Base-by-base conservation (phyloP, 2,888 invertebrate genomes). In the Drosophila koepferae region DNA sequence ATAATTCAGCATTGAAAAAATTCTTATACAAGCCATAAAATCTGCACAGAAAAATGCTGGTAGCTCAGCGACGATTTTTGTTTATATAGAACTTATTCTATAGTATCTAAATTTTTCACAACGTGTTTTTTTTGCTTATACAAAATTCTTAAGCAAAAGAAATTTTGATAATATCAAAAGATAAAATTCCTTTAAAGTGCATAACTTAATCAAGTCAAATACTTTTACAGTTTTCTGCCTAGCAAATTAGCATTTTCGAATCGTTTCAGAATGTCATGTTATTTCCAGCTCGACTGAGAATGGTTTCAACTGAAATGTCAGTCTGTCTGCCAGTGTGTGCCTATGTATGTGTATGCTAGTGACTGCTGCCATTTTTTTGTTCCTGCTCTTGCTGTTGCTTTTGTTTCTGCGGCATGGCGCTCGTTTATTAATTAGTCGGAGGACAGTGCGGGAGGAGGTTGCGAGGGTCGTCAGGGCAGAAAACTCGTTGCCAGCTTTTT, bases 371-470 rank as follows among this genome's bases (percentile, higher is more conserved):
- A 54, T 73, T 82, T 72, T 20, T 28, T n/a, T 38, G 14, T 4
- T 38, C 14, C 14, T 46, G 18, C 18, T 43, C 14, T 23, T 41
- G 71, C 62, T 49, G 28, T 31, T 41, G 46, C 16, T 31, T 49
- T 5, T 51, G 55, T 51, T 51, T 28, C 28, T 53, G 51, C 40
- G 40, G 59, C 38, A 16, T 53, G 67, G 10, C 46, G 63, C 55
- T 67, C 66, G 77, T 75, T 74, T 75, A 75, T 82, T 82, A 84
- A 81, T 82, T 81, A 76, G 82, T 82, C 64, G 59, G 70, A 53
- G 70, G 53, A 78, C 78, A 83, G 74, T 77, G 72, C 34, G 61
- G 65, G 63, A 69, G 44, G 23, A 4, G 43, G 34, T 5, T 16
- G n/a, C 51, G 12, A 20, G 16, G 23, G 23, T 38, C 23, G 23